These are phyloP conservation scores for Elanoides forficatus DNA, from an alignment of 2,113 vertebrate species.

Conservation along the genomic window DNA sequence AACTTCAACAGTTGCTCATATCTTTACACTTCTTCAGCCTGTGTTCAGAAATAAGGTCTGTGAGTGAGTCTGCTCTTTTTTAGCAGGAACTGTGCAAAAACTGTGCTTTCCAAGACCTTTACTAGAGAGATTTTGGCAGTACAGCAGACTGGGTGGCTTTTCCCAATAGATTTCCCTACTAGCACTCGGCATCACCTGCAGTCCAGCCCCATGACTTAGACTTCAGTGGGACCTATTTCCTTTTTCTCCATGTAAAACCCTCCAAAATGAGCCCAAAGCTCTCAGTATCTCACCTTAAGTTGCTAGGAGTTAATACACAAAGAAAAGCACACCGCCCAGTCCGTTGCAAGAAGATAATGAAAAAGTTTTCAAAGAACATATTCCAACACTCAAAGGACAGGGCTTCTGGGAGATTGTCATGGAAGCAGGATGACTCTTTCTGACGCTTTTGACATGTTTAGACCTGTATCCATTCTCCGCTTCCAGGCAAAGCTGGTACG, in stretches of 20 bases:
- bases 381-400: not conserved
- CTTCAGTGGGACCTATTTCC: not conserved
- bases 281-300: not conserved
- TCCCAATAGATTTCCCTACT: not conserved
- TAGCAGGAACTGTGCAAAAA: not conserved
- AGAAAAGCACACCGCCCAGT: not conserved
- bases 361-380: not conserved
- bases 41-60: constrained; percentile 18
- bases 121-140: not conserved
- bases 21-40: constrained; percentile 27
- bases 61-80: not conserved
- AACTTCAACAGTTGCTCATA: constrained; percentile 51
- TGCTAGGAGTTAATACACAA: not conserved
- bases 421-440: not conserved
- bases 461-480: not conserved
- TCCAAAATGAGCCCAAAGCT: not conserved
- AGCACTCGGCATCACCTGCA: not conserved
- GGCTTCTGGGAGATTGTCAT: not conserved
- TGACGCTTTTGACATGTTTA: not conserved
- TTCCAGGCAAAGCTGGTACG: not conserved
- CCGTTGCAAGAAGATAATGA: not conserved
- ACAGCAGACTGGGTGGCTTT: not conserved
- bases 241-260: accelerated
- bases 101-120: not conserved
- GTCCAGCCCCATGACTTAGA: not conserved